Evolutionary conservation across 2,113 vertebrate genomes (phyloP), one percentile per base, ranked within the genome.

Genomic region (Chloroceryle aenea): DNA sequence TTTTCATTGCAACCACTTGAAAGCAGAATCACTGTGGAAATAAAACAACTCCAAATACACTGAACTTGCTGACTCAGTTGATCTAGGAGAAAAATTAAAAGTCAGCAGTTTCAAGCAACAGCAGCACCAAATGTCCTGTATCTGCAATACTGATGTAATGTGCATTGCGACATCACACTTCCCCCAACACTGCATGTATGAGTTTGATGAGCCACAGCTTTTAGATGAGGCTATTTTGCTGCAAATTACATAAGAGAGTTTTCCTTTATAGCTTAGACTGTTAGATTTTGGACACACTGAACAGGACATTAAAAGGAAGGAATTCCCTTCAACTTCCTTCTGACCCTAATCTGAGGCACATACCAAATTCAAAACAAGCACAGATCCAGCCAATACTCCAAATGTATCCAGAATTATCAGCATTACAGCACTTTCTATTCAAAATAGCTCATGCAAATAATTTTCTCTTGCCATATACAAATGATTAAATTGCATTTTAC

Each of bases 1-100:
- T 90, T 97, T 96, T 91, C 56, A n/a, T 8, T 83, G 43, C 63
- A 85, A 69, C 66, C 94, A 91, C 85, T 96, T 90, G 83, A 96
- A 96, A 97, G 91, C 66, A 85, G 80, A 72, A 90, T 32, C 45
- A 61, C 80, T 82, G 71, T 93, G 86, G 74, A 92, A 96, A 92
- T 79, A 81, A 91, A 94, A 18, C 30, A 55, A 53, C 67, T 86
- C 73, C 74, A 62, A 90, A 78, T 16, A 53, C 36, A 18, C 52
- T 58, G 68, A 91, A 80, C 62, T 52, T 91, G 90, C 95, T 97
- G 92, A 96, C 87, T 93, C 91, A 91, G 90, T 76, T n/a, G 53
- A 85, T 85, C 63, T 56, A 88, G 59, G 45, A 59, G 38, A 72
- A 58, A 85, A 85, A 76, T 32, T 34, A 17, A 67, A 73, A 92